phyloP scores from a whole-genome alignment of 2,113 vertebrate species.

The Natator depressus region DNA sequence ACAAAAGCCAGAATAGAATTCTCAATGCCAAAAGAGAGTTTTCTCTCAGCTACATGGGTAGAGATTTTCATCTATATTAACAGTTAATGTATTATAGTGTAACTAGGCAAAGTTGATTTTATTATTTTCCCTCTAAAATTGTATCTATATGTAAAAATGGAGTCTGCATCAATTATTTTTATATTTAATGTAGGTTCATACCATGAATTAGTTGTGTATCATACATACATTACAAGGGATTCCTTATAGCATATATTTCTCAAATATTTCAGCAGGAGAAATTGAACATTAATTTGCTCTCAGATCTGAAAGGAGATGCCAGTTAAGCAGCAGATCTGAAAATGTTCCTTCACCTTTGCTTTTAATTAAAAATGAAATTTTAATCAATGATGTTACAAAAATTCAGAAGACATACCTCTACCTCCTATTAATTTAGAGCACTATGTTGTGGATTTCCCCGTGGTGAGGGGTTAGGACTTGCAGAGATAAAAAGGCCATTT shows the following conservation, averaged over 20 bases:
- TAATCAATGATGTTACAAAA: background rate
- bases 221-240: constrained; percentile 2
- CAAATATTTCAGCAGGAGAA: background rate
- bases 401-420: background rate
- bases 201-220: background rate
- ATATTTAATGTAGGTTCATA: background rate
- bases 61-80: background rate
- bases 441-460: background rate
- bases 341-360: background rate
- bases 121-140: background rate
- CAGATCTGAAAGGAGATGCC: background rate
- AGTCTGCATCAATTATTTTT: background rate
- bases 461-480: background rate
- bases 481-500: background rate
- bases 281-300: background rate
- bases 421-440: background rate
- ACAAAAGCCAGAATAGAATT: background rate
- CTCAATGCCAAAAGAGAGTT: background rate
- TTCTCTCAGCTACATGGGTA: background rate
- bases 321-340: background rate
- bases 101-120: background rate
- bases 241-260: background rate
- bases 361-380: background rate
- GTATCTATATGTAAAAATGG: background rate
- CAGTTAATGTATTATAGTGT: too few species aligned